These are phyloP conservation scores for Alouatta caraya DNA, from an alignment of 2,797 vertebrate species.

Conservation along the genomic window DNA sequence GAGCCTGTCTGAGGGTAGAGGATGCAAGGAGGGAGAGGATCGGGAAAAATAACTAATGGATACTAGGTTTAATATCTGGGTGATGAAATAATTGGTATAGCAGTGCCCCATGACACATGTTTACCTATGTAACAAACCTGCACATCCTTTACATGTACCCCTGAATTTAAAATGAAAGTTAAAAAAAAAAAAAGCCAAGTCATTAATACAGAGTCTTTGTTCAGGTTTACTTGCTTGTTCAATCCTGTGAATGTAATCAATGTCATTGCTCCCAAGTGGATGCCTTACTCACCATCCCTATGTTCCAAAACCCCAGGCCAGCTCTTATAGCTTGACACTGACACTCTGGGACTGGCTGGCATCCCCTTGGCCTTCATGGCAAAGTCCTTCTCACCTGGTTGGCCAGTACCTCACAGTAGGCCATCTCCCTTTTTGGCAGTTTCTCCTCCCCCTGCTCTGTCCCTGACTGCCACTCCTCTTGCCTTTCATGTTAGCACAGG, in stretches of 20 bases:
- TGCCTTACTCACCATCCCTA: neutral
- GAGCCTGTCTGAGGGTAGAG: neutral
- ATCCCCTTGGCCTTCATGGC: neutral
- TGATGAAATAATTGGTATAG: neutral
- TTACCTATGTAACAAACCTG: neutral
- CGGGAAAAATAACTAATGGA: neutral
- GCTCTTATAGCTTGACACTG: neutral
- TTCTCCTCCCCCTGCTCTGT: neutral
- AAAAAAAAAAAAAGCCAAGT: neutral
- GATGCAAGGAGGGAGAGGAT: neutral
- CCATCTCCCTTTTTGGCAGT: neutral
- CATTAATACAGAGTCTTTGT: neutral
- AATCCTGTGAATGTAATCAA: neutral
- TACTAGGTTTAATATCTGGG: neutral
- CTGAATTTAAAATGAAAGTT: neutral
- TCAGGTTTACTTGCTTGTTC: neutral
- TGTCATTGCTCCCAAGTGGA: neutral
- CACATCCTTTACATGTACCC: neutral
- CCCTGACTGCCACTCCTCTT: neutral
- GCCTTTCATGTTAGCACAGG: neutral
- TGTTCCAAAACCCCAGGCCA: neutral
- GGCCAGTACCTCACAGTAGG: neutral
- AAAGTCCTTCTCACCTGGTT: neutral
- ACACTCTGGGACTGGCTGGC: neutral
- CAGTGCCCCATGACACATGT: neutral